Base-by-base conservation (phyloP, 2,888 invertebrate species). In the Alsophila aescularia region DNA sequence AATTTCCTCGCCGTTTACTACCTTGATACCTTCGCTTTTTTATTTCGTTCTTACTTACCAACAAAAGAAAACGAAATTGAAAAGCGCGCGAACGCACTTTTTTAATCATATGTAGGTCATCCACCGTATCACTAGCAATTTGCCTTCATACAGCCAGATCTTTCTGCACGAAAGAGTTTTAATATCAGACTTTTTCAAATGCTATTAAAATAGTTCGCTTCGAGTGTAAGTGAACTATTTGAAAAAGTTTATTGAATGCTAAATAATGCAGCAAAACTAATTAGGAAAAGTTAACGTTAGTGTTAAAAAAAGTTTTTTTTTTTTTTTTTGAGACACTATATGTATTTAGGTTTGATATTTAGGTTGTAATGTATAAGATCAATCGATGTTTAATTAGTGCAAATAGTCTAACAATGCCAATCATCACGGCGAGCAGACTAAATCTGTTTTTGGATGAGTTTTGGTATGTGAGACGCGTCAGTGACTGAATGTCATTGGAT, bases 401-500 rank as follows among this genome's bases (percentile, higher is more conserved):
- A 80, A 81, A 80, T 77, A 77, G 76, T 74, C 75, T 77, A 82
- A 87, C 87, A 87, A 87, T 86, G 90, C 87, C 90, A 88, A 90
- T 89, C 83, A 88, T 81, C 71, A 78, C 73, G 75, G 70, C 81
- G 80, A 75, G 79, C 83, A 83, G 62, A 90, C 90, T 90, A 90
- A 89, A 90, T 86, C 90, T 91, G 87, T 85, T 90, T 91, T 91
- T 91, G 91, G 91, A 90, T 89, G 88, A 81, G 85, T 89, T 89
- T 90, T 89, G 90, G 90, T 89, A 90, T 90, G 90, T 87, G 87
- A 69, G 86, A 67, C 87, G 83, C 88, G 91, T 89, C 90, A 89
- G 86, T 81, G 81, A 82, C 79, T 83, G 89, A 90, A 90, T 91
- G 91, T 91, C 91, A 91, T 90, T 90, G 89, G 90, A 87, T 90